phyloP scores from a whole-genome alignment of 2,888 invertebrate genomes.

The Morinoia aosen region DNA sequence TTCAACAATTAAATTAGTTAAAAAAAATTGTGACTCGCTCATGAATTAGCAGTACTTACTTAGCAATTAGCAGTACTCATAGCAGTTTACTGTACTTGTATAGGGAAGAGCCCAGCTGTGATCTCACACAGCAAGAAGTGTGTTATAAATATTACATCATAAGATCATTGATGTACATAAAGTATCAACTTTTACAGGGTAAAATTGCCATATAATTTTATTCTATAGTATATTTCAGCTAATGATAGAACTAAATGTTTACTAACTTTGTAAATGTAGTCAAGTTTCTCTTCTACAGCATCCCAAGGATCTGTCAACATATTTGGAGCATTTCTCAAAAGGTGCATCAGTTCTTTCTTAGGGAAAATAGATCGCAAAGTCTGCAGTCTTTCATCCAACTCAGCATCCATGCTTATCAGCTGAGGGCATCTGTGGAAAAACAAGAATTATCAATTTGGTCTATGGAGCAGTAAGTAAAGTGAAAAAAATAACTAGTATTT shows the following conservation, averaged over 20 bases:
- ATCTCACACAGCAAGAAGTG: not conserved
- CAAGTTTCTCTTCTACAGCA: conserved; percentile 51
- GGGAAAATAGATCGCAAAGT: conserved; percentile 52
- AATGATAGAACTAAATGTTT: not conserved
- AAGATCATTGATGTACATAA: not conserved
- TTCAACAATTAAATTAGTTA: too few relatives aligned
- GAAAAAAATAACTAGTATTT: too few relatives aligned
- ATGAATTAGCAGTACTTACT: too few relatives aligned
- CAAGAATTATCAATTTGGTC: not conserved
- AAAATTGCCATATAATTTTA: not conserved
- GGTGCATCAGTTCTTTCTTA: conserved; percentile 32
- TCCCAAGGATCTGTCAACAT: conserved; percentile 56
- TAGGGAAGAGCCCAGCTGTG: not conserved
- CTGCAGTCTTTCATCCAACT: not conserved
- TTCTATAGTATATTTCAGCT: not conserved
- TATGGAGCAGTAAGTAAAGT: too few relatives aligned
- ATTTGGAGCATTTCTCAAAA: conserved; percentile 57
- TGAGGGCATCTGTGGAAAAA: not conserved
- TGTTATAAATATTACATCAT: not conserved
- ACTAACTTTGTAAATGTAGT: conserved; percentile 60
- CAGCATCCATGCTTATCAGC: not conserved
- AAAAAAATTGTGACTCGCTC: too few relatives aligned
- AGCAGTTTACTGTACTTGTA: too few relatives aligned
- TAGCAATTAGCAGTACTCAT: too few relatives aligned
- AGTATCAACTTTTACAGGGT: not conserved